These are phyloP conservation scores for Clarias batrachus DNA, from an alignment of 2,113 vertebrate species.

Conservation along the genomic window DNA sequence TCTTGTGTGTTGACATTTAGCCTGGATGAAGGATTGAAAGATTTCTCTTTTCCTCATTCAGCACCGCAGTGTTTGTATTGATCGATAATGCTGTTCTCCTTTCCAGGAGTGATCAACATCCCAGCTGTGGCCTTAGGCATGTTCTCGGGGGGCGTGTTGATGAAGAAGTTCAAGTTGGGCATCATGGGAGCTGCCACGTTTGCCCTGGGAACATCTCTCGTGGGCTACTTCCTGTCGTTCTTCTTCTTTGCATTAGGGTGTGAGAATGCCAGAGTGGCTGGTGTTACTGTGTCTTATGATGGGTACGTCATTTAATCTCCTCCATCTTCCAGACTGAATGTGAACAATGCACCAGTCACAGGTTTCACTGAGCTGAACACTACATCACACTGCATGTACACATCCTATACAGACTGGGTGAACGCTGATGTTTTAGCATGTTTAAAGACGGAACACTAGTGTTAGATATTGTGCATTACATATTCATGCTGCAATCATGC, in stretches of 20 bases:
- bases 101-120: constrained; percentile 86
- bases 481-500: neutral
- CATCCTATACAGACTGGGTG: neutral
- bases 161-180: constrained; percentile 84
- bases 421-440: neutral
- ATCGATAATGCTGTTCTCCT: neutral
- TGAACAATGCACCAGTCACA: neutral
- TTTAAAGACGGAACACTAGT: neutral
- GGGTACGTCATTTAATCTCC: constrained; percentile 69
- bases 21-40: neutral
- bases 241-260: constrained; percentile 84
- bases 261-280: constrained; percentile 82
- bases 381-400: neutral
- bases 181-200: constrained; percentile 83
- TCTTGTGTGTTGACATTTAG: neutral
- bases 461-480: neutral
- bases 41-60: neutral
- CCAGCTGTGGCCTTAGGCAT: constrained; percentile 91
- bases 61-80: neutral
- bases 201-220: constrained; percentile 78
- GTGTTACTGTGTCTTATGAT: constrained; percentile 80
- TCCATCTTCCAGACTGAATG: neutral
- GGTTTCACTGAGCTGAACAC: neutral
- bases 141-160: constrained; percentile 86
- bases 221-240: constrained; percentile 85